These are phyloP conservation scores for Eupithecia subumbrata DNA, from an alignment of 2,888 invertebrate species.

Conservation along the genomic window DNA sequence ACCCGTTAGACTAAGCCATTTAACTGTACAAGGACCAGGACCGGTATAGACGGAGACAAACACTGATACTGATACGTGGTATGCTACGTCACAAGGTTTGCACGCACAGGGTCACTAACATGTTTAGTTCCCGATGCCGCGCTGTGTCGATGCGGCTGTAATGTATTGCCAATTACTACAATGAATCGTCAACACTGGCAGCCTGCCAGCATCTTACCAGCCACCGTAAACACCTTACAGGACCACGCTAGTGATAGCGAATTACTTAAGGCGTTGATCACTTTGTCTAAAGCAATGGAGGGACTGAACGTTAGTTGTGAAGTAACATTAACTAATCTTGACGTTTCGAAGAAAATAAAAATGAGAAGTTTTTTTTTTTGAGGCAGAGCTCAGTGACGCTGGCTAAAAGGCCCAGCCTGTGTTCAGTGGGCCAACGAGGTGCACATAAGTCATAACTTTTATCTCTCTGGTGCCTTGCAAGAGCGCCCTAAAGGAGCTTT, in stretches of 20 bases:
- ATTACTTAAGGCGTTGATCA: too few species aligned
- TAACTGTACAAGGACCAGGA: neutral
- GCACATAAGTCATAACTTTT: neutral
- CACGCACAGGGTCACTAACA: neutral
- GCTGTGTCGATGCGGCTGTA: neutral
- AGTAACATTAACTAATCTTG: too few species aligned
- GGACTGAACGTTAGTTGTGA: too few species aligned
- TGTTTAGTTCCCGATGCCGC: neutral
- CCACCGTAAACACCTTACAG: conserved; percentile 1
- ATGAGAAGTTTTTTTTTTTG: neutral
- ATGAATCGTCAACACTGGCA: neutral
- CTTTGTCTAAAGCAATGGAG: too few species aligned
- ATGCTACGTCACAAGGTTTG: neutral
- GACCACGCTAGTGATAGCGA: neutral
- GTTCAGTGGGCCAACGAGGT: neutral
- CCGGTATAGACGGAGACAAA: neutral
- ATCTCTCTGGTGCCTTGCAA: neutral
- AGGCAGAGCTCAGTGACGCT: neutral
- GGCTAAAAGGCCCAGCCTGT: neutral
- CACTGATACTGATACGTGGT: neutral
- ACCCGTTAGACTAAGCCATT: too few species aligned
- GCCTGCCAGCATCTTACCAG: neutral
- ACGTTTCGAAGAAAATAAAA: too few species aligned
- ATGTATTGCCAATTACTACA: neutral
- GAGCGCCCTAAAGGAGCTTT: neutral